Conservation (phyloP, 64 coral and sea anemone species). For the Stichodactyla mertensii region DNA sequence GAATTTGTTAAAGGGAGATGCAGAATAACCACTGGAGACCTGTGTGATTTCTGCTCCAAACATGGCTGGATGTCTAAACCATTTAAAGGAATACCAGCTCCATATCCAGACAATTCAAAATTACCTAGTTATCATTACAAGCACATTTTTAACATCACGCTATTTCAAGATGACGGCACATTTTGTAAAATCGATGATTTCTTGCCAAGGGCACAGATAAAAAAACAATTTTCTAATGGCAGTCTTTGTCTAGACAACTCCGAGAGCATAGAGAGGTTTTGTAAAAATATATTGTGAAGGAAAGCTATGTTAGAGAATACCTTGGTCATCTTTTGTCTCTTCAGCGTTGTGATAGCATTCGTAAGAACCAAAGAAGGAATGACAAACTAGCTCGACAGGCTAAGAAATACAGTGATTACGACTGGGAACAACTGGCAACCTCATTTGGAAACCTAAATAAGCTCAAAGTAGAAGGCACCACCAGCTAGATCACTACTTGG, state of each 20-base stretch:
- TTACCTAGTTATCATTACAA: neutral
- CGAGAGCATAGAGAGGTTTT: slow-evolving; percentile 22
- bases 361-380: too few relatives aligned
- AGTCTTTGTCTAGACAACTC: slow-evolving; percentile 16
- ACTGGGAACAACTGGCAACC: too few relatives aligned
- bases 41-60: too few relatives aligned
- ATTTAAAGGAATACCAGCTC: slow-evolving; percentile 29
- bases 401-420: too few relatives aligned
- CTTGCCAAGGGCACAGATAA: slow-evolving; percentile 18
- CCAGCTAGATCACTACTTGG: slow-evolving; percentile 1
- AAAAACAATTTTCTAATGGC: slow-evolving; percentile 23
- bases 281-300: slow-evolving; percentile 17
- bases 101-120: slow-evolving; percentile 35
- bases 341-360: too few relatives aligned
- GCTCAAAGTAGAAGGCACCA: neutral
- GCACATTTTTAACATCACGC: neutral
- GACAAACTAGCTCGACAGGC: too few relatives aligned
- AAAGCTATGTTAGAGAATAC: neutral
- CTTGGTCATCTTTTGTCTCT: neutral
- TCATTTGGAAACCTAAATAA: too few relatives aligned
- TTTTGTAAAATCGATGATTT: neutral
- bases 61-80: neutral
- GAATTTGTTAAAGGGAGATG: slow-evolving; percentile 14
- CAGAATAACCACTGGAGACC: neutral
- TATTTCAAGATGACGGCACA: neutral